A percentile compares a stretch with the other conserved stretches of the same genome.
Evolutionary conservation across 2,113 vertebrate genomes (phyloP).

Genomic region (Tupaia tana): DNA sequence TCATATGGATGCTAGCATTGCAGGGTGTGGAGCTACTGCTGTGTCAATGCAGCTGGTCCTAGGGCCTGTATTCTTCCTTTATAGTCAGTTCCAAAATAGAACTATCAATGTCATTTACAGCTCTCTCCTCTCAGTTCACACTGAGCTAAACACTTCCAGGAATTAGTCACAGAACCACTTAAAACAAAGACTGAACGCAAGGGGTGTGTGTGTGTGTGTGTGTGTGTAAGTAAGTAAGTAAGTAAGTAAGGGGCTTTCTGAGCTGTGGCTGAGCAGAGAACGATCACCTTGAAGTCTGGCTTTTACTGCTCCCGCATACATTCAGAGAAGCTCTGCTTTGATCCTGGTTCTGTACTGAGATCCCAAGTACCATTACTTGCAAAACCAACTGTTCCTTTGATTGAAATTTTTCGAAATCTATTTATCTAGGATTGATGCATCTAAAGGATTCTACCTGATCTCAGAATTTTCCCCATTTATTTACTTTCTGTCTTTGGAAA

Average conservation of each 20-base stretch:
- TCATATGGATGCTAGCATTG: too few relatives aligned
- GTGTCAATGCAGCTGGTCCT: too few relatives aligned
- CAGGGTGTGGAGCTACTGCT: too few relatives aligned
- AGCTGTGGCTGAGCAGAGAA: not conserved
- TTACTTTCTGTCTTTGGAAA: not conserved
- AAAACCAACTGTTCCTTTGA: not conserved
- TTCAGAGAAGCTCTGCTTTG: not conserved
- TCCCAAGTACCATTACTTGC: not conserved
- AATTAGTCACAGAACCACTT: not conserved
- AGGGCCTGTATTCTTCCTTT: not conserved
- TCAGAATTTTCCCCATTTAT: not conserved
- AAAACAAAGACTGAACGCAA: not conserved
- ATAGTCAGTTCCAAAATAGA: not conserved
- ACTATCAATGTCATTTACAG: not conserved
- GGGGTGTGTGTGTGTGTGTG: not conserved
- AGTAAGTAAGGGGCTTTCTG: not conserved
- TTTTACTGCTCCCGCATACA: not conserved
- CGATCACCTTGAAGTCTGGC: not conserved
- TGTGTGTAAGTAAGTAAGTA: not conserved
- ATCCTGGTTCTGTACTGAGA: not conserved
- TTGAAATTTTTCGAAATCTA: conserved; percentile 13
- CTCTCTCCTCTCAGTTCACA: not conserved
- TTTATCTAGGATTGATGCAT: not conserved
- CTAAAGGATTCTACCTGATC: not conserved
- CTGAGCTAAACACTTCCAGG: not conserved